Conservation (phyloP, 2,797 vertebrate genomes). For the Enteromius viviparus region DNA sequence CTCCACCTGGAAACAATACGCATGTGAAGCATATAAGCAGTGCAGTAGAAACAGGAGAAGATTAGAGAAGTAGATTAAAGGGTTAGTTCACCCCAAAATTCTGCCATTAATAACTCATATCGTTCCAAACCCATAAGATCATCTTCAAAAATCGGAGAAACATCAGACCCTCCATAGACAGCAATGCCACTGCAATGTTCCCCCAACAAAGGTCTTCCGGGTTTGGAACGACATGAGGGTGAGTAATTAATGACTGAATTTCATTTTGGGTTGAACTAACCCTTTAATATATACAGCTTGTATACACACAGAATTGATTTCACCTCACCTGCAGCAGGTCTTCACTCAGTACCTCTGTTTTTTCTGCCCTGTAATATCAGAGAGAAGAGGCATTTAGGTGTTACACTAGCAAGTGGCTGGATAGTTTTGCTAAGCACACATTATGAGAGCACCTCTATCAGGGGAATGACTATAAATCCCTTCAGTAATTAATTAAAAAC, state of each 20-base stretch:
- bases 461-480: conserved; percentile 18
- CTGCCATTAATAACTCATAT: too few species aligned
- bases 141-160: too few species aligned
- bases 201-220: too few species aligned
- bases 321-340: conserved; percentile 92
- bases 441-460: conserved; percentile 1
- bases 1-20: conserved; percentile 83
- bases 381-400: conserved; percentile 41
- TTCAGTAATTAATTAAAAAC: conserved; percentile 34
- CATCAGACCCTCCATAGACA: too few species aligned
- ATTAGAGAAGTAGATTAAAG: not conserved
- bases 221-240: too few species aligned
- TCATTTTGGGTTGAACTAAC: too few species aligned
- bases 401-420: not conserved
- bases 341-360: conserved; percentile 94
- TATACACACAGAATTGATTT: not conserved
- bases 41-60: not conserved
- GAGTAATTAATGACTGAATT: too few species aligned
- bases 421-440: conserved; percentile 48
- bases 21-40: conserved; percentile 7
- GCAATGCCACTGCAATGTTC: too few species aligned
- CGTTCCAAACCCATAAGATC: too few species aligned
- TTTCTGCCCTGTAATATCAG: conserved; percentile 83
- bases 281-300: not conserved
- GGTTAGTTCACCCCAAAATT: too few species aligned